phyloP scores from a whole-genome alignment of 2,797 vertebrate species.

The Babyrousa celebensis region DNA sequence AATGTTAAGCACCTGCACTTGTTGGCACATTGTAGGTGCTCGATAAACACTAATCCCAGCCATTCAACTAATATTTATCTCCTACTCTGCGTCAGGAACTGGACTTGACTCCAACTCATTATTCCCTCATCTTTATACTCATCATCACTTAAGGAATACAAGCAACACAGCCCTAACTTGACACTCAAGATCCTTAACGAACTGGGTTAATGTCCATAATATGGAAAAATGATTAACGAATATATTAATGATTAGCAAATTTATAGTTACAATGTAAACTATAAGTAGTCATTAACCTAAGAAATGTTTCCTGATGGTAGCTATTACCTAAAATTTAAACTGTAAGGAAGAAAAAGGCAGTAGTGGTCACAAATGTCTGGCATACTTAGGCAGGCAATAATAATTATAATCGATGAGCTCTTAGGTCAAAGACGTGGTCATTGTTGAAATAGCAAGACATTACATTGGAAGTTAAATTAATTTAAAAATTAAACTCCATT shows the following conservation, averaged over 20 bases:
- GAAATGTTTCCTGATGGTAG: conserved; percentile 10
- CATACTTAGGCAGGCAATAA: background rate
- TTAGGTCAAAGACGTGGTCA: background rate
- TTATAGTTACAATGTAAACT: conserved; percentile 41
- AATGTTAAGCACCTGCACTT: background rate
- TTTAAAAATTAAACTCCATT: conserved; percentile 47
- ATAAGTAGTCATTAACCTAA: conserved; percentile 50
- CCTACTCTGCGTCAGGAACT: background rate
- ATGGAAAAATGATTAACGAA: conserved; percentile 54
- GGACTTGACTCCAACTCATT: background rate
- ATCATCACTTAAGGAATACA: background rate
- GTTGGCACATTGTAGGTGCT: background rate
- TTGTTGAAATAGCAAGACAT: conserved; percentile 34
- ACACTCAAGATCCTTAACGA: conserved; percentile 1
- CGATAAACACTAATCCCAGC: background rate
- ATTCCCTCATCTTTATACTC: background rate
- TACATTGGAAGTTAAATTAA: background rate
- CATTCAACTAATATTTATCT: background rate
- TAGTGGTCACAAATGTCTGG: background rate
- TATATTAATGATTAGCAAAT: conserved; percentile 17
- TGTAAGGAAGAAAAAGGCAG: conserved; percentile 38
- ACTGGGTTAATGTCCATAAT: conserved; percentile 1
- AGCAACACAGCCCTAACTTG: background rate
- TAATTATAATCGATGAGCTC: background rate
- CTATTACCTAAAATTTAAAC: conserved; percentile 24